Base-by-base conservation (phyloP, 2,888 invertebrate species). In the Bellardia bayeri region DNA sequence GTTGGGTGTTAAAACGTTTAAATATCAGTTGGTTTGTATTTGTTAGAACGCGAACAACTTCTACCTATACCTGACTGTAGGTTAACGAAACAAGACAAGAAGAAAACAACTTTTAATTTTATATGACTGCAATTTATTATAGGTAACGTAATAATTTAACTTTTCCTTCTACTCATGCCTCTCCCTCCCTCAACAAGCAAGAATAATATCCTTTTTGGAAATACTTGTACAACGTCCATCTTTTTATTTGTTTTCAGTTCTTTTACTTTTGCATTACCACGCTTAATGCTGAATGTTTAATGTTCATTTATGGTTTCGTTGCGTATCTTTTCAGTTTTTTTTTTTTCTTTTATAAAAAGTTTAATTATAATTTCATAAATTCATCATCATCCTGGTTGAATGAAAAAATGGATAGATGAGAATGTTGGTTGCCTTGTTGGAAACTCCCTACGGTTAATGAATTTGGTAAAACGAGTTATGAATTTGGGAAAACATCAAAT, bases 261-360 rank as follows among this genome's bases (percentile, higher is more conserved):
- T 37, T 37, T 37, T 6, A 37, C 42, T 72, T 72, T 61, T 71
- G 63, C 42, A 64, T 71, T 78, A 82, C 45, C 51, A 71, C 42
- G 51, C 76, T 61, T 58, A 56, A 51, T 71, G 40, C 42, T 88
- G 80, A 66, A 71, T 84, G 71, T 79, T 89, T 91, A 91, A 92
- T 91, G 92, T 91, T 92, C 92, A 92, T 91, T 92, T 92, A 92
- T 92, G 92, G 90, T 91, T 92, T 90, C 89, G 88, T 90, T 87
- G 90, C 86, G 82, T 88, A 79, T 85, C 72, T 84, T 64, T 71
- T 78, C 79, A 89, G 37, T 37, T 37, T 37, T 37, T 37, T 91
- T 90, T 90, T 91, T 88, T 90, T 90, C 89, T 90, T 91, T 91
- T 89, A 90, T 91, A 64, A 78, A 64, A 91, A 91, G 90, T 91